A percentile compares a stretch with the other conserved stretches of the same genome.
These are phyloP conservation scores for Pogonomyrmex barbatus DNA, from an alignment of 1,140 invertebrate genomes.

Conservation along the genomic window DNA sequence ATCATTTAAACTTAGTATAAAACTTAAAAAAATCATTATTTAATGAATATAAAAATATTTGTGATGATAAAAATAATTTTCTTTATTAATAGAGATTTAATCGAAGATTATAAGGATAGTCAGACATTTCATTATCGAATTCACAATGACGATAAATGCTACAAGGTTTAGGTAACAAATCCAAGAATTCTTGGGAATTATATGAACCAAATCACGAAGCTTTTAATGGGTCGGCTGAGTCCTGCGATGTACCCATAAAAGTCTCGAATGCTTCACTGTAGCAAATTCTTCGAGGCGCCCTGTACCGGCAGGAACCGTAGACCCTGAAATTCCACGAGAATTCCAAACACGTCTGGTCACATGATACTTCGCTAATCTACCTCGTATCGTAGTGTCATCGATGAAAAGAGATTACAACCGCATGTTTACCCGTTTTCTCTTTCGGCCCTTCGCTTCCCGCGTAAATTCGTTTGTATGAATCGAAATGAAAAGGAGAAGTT, in stretches of 20 bases:
- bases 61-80: not conserved
- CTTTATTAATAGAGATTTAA: not conserved
- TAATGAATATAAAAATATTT: not conserved
- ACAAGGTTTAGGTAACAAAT: conserved; percentile 40
- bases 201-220: conserved; percentile 39
- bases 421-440: not conserved
- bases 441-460: not conserved
- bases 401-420: conserved; percentile 75
- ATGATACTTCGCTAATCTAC: conserved; percentile 74
- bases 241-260: conserved; percentile 67
- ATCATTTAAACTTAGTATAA: too few species aligned
- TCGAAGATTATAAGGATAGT: too few species aligned
- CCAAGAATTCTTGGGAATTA: conserved; percentile 44
- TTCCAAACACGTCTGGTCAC: conserved; percentile 69
- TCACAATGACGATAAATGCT: conserved; percentile 20
- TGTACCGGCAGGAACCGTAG: conserved; percentile 59
- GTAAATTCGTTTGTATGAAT: conserved; percentile 4
- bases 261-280: conserved; percentile 66
- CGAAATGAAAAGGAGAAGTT: not conserved
- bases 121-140: not conserved
- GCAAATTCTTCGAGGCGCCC: conserved; percentile 75
- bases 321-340: conserved; percentile 73
- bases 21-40: not conserved
- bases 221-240: conserved; percentile 56
- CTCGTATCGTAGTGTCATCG: conserved; percentile 67